phyloP scores from a whole-genome alignment of 2,113 vertebrate genomes.

The Rhegmatorhina hoffmannsi region DNA sequence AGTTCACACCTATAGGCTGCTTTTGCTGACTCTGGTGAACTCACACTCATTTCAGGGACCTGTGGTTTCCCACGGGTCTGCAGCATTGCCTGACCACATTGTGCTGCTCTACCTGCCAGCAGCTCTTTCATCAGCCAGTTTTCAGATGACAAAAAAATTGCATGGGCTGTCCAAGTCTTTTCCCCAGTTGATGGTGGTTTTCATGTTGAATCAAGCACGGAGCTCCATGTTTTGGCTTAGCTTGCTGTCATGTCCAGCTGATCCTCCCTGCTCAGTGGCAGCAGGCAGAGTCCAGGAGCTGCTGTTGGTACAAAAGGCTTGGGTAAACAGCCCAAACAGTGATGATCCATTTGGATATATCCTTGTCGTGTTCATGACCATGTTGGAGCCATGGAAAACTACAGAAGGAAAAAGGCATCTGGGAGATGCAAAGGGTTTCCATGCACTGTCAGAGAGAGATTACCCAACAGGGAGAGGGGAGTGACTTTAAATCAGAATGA shows the following conservation, averaged over 20 bases:
- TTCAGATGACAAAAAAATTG: neutral
- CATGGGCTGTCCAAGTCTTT: neutral
- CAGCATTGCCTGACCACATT: fast-evolving
- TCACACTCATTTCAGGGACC: neutral
- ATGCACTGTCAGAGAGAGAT: neutral
- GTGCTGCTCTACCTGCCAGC: neutral
- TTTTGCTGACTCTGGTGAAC: neutral
- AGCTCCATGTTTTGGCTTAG: neutral
- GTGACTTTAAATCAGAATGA: neutral
- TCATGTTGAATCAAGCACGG: neutral
- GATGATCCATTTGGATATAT: neutral
- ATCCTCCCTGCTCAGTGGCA: neutral
- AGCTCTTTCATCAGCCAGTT: neutral
- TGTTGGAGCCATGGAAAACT: neutral
- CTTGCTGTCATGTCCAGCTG: fast-evolving
- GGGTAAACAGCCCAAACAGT: neutral
- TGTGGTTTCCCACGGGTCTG: neutral
- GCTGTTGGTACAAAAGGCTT: neutral
- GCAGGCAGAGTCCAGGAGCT: neutral
- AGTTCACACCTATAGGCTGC: neutral
- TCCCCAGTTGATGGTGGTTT: neutral
- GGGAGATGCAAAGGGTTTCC: neutral
- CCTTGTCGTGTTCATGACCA: neutral
- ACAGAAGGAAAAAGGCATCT: neutral
- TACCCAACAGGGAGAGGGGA: neutral